These are phyloP conservation scores for Lordiphosa fenestrarum DNA, from an alignment of 2,888 invertebrate species.

Conservation along the genomic window DNA sequence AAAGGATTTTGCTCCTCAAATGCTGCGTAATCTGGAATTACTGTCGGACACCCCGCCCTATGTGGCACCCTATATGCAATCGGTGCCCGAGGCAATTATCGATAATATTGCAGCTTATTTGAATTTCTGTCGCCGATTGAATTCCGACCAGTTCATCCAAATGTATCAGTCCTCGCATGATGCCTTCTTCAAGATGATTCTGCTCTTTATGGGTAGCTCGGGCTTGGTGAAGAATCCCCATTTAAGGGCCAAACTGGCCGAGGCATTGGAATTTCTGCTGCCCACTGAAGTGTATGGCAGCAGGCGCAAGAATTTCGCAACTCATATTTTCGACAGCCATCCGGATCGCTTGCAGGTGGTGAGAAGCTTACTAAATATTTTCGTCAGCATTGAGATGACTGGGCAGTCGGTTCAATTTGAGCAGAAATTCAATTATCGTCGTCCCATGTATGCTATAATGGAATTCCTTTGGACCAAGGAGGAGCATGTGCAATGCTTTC, in stretches of 20 bases:
- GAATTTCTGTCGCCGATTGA: slow-evolving; percentile 87
- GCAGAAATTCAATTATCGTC: slow-evolving; percentile 97
- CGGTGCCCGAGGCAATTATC: slow-evolving; percentile 93
- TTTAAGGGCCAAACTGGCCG: slow-evolving; percentile 93
- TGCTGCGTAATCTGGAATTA: slow-evolving; percentile 75
- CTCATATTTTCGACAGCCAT: slow-evolving; percentile 89
- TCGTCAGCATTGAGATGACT: slow-evolving; percentile 98
- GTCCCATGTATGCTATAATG: slow-evolving; percentile 97
- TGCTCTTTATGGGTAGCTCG: slow-evolving; percentile 94
- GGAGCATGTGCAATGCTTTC: slow-evolving; percentile 89
- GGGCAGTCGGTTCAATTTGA: slow-evolving; percentile 97
- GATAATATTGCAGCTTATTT: slow-evolving; percentile 93
- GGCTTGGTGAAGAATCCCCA: slow-evolving; percentile 93
- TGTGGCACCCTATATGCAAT: slow-evolving; percentile 87
- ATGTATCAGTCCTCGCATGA: slow-evolving; percentile 83
- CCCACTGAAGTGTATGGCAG: slow-evolving; percentile 83
- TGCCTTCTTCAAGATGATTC: slow-evolving; percentile 86
- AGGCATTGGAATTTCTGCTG: slow-evolving; percentile 92
- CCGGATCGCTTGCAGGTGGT: slow-evolving; percentile 88
- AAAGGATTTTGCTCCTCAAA: slow-evolving; percentile 84
- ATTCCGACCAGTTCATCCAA: slow-evolving; percentile 85
- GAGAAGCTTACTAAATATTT: slow-evolving; percentile 91
- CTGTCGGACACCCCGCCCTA: slow-evolving; percentile 83
- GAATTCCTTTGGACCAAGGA: slow-evolving; percentile 93
- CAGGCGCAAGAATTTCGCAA: slow-evolving; percentile 82